Evolutionary conservation across 2,888 invertebrate species (phyloP).

Genomic region (Pecten maximus): DNA sequence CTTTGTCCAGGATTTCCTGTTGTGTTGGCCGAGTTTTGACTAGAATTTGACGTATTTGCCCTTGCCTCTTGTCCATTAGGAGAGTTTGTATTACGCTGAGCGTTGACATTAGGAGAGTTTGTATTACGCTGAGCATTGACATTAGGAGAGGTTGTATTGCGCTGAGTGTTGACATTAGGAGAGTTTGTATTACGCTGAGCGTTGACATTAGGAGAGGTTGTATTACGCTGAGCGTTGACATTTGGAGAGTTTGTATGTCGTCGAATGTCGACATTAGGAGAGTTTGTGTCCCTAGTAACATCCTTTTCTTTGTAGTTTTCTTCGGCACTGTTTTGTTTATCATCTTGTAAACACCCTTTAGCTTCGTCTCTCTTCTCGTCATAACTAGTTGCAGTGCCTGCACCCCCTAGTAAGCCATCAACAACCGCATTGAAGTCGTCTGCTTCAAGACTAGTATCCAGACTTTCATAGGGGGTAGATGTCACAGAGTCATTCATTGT

Average conservation of each 20-base stretch:
- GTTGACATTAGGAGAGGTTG: background rate
- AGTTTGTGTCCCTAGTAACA: background rate
- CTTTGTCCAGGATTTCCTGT: background rate
- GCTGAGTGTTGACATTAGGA: background rate
- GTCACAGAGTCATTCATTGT: background rate
- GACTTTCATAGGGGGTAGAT: constrained; percentile 32
- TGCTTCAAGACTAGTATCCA: background rate
- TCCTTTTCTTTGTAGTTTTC: background rate
- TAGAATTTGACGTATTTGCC: background rate
- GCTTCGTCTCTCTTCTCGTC: background rate
- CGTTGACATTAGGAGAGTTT: background rate
- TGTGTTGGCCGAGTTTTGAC: background rate
- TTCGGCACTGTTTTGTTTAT: too few species aligned
- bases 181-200: background rate
- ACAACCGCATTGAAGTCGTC: background rate
- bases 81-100: background rate
- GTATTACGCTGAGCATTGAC: background rate
- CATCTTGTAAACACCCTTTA: background rate
- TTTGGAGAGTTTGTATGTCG: background rate
- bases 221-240: background rate
- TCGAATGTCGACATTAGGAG: background rate
- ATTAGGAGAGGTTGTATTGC: background rate
- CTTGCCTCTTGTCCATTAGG: background rate
- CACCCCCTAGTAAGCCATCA: background rate
- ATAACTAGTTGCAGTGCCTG: background rate